Base-by-base conservation (phyloP, 2,113 vertebrate genomes). In the Hylia prasina region DNA sequence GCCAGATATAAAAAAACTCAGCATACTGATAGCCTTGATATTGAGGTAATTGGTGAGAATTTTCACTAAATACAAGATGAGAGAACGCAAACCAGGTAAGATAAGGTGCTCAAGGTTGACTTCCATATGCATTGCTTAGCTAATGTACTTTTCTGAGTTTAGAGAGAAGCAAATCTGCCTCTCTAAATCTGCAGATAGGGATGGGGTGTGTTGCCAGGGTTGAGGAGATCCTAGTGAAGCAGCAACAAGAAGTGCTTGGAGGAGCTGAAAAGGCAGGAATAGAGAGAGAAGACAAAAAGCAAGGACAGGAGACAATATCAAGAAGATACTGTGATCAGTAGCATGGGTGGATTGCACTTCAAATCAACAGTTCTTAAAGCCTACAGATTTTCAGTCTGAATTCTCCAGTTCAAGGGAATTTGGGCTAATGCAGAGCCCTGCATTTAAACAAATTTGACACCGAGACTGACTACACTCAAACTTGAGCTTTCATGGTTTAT, bases 141-240 rank as follows among this genome's bases (percentile, higher is more conserved):
- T 69, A 57, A 84, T 31, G 19, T 47, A 10, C 16, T 75, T 30
- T 47, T 82, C 66, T 66, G 47, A 71, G 17, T 50, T 54, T 48
- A 72, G 28, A 65, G 24, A 51, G 19, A 25, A 65, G 28, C 31
- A 69, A 83, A 81, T 50, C 21, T 42, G 13, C 9, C 11, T 83
- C 42, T 39, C 40, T 61, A 77, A 44, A 76, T 53, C 45, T 56
- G 27, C 19, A 81, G 37, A 15, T 1, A 28, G 21, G 5, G 9
- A 16, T 11, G 11, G 15, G 8, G 6, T 60, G 15, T 0, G 2
- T 20, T 82, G 30, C 1, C 11, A 77, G 22, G 5, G 23, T 11
- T 44, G 58, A 77, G 11, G 21, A 69, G 16, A 81, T 47, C 6
- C 16, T 39, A 15, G 24, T 30, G 37, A 86, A 72, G 24, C 14